Conservation (phyloP, 2,888 invertebrate genomes). For the Drosophila quinaria region DNA sequence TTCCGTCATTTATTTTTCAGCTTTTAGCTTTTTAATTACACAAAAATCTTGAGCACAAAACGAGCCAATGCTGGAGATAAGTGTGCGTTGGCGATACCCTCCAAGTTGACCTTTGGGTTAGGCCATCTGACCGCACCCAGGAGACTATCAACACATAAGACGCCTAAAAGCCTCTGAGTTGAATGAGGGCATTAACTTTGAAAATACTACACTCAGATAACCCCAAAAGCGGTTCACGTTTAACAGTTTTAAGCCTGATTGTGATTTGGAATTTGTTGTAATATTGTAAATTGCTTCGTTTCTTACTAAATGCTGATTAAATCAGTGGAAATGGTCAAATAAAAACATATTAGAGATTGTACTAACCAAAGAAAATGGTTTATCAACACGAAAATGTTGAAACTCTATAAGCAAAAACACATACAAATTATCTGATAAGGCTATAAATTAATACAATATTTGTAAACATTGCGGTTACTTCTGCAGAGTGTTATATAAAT, state of each 20-base stretch:
- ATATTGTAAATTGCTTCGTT: neutral
- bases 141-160: constrained; percentile 47
- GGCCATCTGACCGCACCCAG: constrained; percentile 59
- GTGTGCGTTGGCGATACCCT: constrained; percentile 46
- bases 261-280: constrained; percentile 6
- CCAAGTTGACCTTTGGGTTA: constrained; percentile 39
- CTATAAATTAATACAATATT: neutral
- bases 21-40: constrained; percentile 69
- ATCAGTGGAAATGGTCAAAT: neutral
- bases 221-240: constrained; percentile 14
- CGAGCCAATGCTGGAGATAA: constrained; percentile 52
- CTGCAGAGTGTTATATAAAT: neutral
- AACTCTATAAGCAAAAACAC: neutral
- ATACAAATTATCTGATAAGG: neutral
- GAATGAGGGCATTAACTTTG: constrained; percentile 29
- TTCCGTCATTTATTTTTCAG: neutral
- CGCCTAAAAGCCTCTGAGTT: constrained; percentile 34
- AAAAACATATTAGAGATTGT: neutral
- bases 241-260: neutral
- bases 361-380: neutral
- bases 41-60: constrained; percentile 53
- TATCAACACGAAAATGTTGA: neutral
- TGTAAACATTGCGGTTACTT: neutral
- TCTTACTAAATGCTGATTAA: constrained; percentile 3
- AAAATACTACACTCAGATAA: constrained; percentile 36